These are phyloP conservation scores for Oncorhynchus masou DNA, from an alignment of 2,113 vertebrate genomes.

Conservation along the genomic window DNA sequence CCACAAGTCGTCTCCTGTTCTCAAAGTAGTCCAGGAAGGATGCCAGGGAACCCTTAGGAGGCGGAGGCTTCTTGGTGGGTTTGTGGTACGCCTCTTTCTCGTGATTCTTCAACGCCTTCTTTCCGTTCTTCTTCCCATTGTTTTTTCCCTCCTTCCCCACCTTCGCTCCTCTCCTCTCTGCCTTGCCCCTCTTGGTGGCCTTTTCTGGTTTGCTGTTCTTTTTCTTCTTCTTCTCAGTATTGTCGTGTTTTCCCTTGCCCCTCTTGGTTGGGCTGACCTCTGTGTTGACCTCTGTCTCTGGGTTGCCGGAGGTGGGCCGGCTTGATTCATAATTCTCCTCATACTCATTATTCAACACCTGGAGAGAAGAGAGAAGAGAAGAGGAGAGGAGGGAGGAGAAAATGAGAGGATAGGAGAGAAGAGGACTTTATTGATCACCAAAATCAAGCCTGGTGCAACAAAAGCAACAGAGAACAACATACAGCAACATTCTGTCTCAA, in stretches of 20 bases:
- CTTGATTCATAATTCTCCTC: conserved; percentile 80
- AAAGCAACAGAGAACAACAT: not conserved
- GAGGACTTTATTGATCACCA: not conserved
- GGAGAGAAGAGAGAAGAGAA: conserved; percentile 21
- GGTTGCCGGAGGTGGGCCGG: conserved; percentile 67
- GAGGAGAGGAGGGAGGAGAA: too few relatives aligned
- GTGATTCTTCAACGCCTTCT: conserved; percentile 73
- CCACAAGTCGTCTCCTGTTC: conserved; percentile 88
- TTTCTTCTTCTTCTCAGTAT: conserved; percentile 87
- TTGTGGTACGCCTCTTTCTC: conserved; percentile 82
- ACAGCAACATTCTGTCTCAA: not conserved
- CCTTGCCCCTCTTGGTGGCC: conserved; percentile 80
- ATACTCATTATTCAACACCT: conserved; percentile 84
- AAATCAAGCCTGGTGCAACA: not conserved
- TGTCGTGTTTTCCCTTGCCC: conserved; percentile 79
- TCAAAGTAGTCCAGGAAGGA: conserved; percentile 91
- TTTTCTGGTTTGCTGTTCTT: conserved; percentile 81
- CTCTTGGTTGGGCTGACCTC: conserved; percentile 72
- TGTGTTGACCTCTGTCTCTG: conserved; percentile 61
- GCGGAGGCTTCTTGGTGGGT: conserved; percentile 72
- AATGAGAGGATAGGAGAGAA: too few relatives aligned
- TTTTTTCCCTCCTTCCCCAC: conserved; percentile 77
- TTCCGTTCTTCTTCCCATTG: conserved; percentile 79
- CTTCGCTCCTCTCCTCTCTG: conserved; percentile 80
- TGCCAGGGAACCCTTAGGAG: conserved; percentile 72